A percentile compares a stretch with the other conserved stretches of the same genome.
Evolutionary conservation across 2,888 invertebrate genomes (phyloP).

Genomic region (Noctua janthina): DNA sequence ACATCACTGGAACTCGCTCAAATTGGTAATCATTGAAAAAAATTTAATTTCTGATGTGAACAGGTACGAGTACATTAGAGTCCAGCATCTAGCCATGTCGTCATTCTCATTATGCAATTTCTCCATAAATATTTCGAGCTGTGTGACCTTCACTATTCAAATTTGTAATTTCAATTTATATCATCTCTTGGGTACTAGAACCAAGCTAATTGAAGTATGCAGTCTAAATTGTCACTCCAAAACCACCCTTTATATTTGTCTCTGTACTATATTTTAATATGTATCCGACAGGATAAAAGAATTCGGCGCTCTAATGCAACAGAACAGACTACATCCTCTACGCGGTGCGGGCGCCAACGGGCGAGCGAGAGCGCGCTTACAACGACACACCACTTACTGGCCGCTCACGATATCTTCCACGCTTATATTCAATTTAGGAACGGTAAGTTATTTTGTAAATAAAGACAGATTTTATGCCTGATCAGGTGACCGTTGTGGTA

Average conservation of each 20-base stretch:
- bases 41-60: background rate
- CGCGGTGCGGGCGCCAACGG: constrained; percentile 91
- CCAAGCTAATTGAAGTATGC: no score
- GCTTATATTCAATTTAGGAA: constrained; percentile 95
- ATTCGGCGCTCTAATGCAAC: constrained; percentile 96
- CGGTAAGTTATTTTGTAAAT: constrained; percentile 85
- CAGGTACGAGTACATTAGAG: background rate
- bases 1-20: background rate
- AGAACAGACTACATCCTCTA: constrained; percentile 94
- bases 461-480: background rate
- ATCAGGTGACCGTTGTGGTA: background rate
- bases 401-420: constrained; percentile 97
- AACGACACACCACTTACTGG: constrained; percentile 96
- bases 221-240: background rate
- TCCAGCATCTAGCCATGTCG: background rate
- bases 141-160: background rate
- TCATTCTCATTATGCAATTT: background rate
- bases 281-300: constrained; percentile 91
- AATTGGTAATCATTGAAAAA: background rate
- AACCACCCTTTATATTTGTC: background rate
- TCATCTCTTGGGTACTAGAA: background rate
- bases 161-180: background rate
- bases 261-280: background rate
- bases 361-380: constrained; percentile 92
- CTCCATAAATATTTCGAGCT: background rate